Conservation (phyloP, 2,888 invertebrate genomes). For the Prostheceraeus crozeri region DNA sequence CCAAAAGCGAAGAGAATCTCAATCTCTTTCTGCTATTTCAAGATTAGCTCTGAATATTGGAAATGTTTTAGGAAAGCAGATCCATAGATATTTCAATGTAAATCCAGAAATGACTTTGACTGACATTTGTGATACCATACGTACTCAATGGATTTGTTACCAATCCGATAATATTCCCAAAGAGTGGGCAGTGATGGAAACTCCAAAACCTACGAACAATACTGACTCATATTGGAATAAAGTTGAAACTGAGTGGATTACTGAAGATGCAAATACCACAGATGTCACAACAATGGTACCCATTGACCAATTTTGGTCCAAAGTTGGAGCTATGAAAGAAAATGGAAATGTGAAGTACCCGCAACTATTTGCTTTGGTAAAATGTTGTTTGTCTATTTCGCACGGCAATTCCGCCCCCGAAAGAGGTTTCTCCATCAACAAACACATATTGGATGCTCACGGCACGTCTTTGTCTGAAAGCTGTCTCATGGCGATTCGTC, state of each 20-base stretch:
- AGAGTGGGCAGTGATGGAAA: no score
- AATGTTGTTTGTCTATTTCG: not conserved
- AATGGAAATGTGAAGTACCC: conserved; percentile 7
- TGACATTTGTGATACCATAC: conserved; percentile 8
- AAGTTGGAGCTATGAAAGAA: conserved; percentile 7
- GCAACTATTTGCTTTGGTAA: conserved; percentile 17
- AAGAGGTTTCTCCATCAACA: conserved; percentile 23
- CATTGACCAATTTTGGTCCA: conserved; percentile 8
- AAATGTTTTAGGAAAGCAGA: conserved; percentile 4
- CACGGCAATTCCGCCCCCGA: conserved; percentile 24
- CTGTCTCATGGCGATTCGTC: conserved; percentile 7
- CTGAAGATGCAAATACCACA: no score
- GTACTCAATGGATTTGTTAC: conserved; percentile 10
- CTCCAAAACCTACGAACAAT: no score
- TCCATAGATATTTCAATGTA: not conserved
- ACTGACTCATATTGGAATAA: no score
- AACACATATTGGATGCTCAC: not conserved
- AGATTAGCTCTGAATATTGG: conserved; percentile 20
- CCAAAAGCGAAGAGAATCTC: not conserved
- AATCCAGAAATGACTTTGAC: not conserved
- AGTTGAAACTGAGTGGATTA: no score
- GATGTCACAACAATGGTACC: no score
- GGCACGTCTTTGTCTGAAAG: conserved; percentile 15
- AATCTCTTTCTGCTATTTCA: conserved; percentile 25
- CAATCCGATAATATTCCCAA: conserved; percentile 12